A percentile compares a stretch with the other conserved stretches of the same genome.
Conservation (phyloP, 2,797 vertebrate genomes). For the Enteromius anoplus region DNA sequence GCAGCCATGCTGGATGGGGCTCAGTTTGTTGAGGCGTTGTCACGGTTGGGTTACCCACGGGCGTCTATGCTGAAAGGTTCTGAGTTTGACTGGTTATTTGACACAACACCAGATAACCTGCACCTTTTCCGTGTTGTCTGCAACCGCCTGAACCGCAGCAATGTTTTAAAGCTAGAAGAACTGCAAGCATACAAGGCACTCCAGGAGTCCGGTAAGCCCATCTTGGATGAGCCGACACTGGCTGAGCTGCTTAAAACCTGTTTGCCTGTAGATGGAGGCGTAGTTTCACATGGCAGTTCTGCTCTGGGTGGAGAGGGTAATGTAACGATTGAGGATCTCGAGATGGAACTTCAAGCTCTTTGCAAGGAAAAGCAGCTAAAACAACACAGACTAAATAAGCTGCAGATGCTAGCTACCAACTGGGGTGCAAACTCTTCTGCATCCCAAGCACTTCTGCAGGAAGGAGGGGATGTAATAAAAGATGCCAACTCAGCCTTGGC, state of each 20-base stretch:
- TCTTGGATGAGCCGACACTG: slow-evolving; percentile 84
- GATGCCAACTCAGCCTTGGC: slow-evolving; percentile 70
- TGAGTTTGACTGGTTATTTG: slow-evolving; percentile 97
- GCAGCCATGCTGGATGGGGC: slow-evolving; percentile 85
- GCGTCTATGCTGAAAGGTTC: slow-evolving; percentile 81
- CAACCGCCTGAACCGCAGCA: slow-evolving; percentile 76
- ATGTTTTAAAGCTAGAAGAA: slow-evolving; percentile 81
- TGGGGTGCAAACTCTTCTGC: slow-evolving; percentile 73
- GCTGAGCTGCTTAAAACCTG: slow-evolving; percentile 84
- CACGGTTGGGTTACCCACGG: slow-evolving; percentile 83
- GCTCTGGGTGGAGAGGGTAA: slow-evolving; percentile 62
- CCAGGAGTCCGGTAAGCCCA: slow-evolving; percentile 74
- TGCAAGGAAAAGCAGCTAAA: slow-evolving; percentile 80
- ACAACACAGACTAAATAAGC: slow-evolving; percentile 77
- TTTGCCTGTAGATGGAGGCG: slow-evolving; percentile 62
- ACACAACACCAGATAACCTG: slow-evolving; percentile 80
- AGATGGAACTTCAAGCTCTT: slow-evolving; percentile 82
- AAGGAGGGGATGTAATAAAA: slow-evolving; percentile 69
- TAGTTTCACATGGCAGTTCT: slow-evolving; percentile 35
- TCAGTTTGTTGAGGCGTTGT: slow-evolving; percentile 87
- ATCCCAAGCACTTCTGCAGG: slow-evolving; percentile 71
- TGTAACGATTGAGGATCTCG: slow-evolving; percentile 75
- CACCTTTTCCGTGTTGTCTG: slow-evolving; percentile 89
- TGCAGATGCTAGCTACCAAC: slow-evolving; percentile 77
- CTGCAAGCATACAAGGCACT: slow-evolving; percentile 77